These are phyloP conservation scores for Dolichopus griseipennis DNA, from an alignment of 2,888 invertebrate species.

Conservation along the genomic window DNA sequence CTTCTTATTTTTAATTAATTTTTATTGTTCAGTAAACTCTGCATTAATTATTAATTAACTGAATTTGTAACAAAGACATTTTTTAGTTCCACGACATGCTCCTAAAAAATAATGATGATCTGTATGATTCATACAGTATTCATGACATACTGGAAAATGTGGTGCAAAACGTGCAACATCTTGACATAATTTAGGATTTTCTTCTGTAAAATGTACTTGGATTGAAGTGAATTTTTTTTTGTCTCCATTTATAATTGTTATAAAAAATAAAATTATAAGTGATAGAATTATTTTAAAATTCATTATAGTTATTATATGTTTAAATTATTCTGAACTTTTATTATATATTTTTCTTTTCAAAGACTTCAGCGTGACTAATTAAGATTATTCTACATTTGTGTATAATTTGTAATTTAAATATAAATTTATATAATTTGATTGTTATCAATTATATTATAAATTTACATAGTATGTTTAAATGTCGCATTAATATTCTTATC, in stretches of 20 bases:
- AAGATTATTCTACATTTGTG: too few species aligned
- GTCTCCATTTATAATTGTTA: background rate
- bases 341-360: too few species aligned
- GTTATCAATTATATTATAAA: too few species aligned
- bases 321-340: too few species aligned
- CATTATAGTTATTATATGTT: background rate
- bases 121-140: constrained; percentile 33
- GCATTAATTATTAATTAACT: background rate
- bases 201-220: constrained; percentile 34
- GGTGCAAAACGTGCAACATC: constrained; percentile 33
- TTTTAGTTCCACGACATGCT: constrained; percentile 33
- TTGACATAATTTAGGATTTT: constrained; percentile 32
- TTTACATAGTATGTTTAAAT: too few species aligned
- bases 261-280: background rate
- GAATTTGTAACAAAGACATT: constrained; percentile 36
- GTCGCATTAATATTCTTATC: too few species aligned
- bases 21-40: too few species aligned
- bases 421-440: too few species aligned
- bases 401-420: too few species aligned
- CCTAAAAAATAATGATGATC: constrained; percentile 38
- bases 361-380: too few species aligned
- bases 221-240: constrained; percentile 28
- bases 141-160: constrained; percentile 35
- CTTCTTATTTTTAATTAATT: too few species aligned
- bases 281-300: background rate